Percentiles rank a stretch among this genome's conserved stretches.
phyloP scores from a whole-genome alignment of 2,888 invertebrate genomes.

The Drosophila mettleri region DNA sequence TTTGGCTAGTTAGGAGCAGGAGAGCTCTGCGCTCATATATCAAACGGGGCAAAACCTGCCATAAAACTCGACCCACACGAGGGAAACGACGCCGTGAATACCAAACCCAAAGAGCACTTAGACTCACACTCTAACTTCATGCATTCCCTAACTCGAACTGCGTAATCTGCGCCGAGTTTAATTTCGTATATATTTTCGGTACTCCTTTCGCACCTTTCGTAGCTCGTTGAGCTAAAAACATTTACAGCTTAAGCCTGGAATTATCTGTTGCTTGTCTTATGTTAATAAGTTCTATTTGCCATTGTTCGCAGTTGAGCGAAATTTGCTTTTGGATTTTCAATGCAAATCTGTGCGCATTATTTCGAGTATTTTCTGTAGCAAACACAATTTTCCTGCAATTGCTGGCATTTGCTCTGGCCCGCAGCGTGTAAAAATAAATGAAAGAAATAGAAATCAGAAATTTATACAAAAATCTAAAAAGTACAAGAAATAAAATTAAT shows the following conservation, averaged over 20 bases:
- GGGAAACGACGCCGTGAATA: background rate
- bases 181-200: slow-evolving; percentile 8
- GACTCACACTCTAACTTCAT: background rate
- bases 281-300: slow-evolving; percentile 48
- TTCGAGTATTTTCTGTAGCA: slow-evolving; percentile 22
- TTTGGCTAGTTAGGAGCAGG: slow-evolving; percentile 14
- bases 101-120: background rate
- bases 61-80: slow-evolving; percentile 9
- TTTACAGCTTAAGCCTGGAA: slow-evolving; percentile 39
- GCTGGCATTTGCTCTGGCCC: slow-evolving; percentile 22
- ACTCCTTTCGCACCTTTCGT: slow-evolving; percentile 1
- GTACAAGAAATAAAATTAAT: slow-evolving; percentile 2
- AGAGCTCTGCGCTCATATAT: slow-evolving; percentile 12
- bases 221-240: slow-evolving; percentile 16
- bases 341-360: slow-evolving; percentile 36
- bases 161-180: background rate
- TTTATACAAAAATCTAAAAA: slow-evolving; percentile 49
- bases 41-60: slow-evolving; percentile 14
- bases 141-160: background rate
- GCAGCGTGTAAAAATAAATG: slow-evolving; percentile 26
- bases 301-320: slow-evolving; percentile 19
- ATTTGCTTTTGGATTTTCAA: slow-evolving; percentile 20
- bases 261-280: slow-evolving; percentile 61
- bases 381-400: slow-evolving; percentile 8
- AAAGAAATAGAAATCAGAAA: slow-evolving; percentile 32